A percentile compares a stretch with the other conserved stretches of the same genome.
phyloP scores from a whole-genome alignment of 2,797 vertebrate genomes.

The Oreochromis grahami region DNA sequence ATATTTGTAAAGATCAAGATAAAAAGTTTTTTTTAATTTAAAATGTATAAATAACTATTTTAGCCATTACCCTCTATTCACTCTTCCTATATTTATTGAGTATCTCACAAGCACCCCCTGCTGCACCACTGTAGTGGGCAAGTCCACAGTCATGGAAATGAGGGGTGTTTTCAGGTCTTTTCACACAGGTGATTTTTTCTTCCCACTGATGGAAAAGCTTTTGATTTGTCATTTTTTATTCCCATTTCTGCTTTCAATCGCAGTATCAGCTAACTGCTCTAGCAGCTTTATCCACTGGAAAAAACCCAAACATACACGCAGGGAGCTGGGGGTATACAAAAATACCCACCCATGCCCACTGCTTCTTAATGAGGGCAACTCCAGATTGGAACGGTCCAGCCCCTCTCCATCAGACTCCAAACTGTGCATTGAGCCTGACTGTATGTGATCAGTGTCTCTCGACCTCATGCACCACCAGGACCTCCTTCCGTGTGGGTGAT shows the following conservation, averaged over 20 bases:
- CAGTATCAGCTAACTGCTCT: not conserved
- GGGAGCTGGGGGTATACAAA: rapidly evolving
- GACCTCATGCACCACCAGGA: not conserved
- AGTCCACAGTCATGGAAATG: not conserved
- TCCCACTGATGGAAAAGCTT: not conserved
- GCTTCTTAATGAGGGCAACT: not conserved
- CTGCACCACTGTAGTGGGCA: not conserved
- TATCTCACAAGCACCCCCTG: not conserved
- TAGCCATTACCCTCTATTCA: not conserved
- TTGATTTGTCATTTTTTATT: not conserved
- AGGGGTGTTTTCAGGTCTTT: not conserved
- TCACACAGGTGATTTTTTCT: not conserved
- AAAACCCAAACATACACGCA: not conserved
- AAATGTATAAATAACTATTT: not conserved
- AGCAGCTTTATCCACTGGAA: not conserved
- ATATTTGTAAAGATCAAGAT: not conserved
- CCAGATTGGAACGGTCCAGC: not conserved
- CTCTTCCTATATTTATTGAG: not conserved
- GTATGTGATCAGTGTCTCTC: not conserved
- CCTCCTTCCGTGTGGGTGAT: not conserved
- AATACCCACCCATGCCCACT: not conserved
- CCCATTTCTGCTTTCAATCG: not conserved
- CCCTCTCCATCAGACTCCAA: not conserved
- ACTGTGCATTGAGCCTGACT: not conserved
- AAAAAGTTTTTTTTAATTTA: not conserved